Conservation (phyloP, 2,888 invertebrate species). For the Dysmachus trigonus region DNA sequence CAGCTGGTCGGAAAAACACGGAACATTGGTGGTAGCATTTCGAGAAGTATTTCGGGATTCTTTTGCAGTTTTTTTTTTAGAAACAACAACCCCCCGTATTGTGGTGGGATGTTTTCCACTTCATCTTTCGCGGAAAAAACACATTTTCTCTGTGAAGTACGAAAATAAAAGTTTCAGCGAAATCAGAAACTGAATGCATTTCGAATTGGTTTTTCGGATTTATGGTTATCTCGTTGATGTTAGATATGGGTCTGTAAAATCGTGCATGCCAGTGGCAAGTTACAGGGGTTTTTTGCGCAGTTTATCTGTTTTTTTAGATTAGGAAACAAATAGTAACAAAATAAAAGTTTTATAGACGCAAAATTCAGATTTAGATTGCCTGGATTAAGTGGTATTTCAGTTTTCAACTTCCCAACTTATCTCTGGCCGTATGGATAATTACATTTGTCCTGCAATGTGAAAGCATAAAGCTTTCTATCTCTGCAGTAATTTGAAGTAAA, state of each 20-base stretch:
- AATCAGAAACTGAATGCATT: background rate
- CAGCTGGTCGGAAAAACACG: background rate
- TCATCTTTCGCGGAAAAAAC: background rate
- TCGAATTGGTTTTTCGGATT: background rate
- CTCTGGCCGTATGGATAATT: background rate
- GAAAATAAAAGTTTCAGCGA: background rate
- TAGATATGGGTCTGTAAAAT: background rate
- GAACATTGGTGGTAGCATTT: background rate
- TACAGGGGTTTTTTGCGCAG: background rate
- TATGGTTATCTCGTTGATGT: background rate
- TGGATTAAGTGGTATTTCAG: background rate
- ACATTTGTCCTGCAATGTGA: background rate
- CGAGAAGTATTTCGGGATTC: background rate
- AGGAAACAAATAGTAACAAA: background rate
- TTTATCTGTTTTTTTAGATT: background rate
- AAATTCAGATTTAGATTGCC: background rate
- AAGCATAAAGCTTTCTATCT: background rate
- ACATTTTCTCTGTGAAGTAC: background rate
- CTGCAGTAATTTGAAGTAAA: background rate
- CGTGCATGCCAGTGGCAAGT: background rate
- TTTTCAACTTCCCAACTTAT: background rate
- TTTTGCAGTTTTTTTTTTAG: background rate
- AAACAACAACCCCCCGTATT: background rate
- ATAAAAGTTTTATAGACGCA: background rate
- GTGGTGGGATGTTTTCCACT: background rate